Base-by-base conservation (phyloP, 2,113 vertebrate genomes). In the Taurulus bubalis region DNA sequence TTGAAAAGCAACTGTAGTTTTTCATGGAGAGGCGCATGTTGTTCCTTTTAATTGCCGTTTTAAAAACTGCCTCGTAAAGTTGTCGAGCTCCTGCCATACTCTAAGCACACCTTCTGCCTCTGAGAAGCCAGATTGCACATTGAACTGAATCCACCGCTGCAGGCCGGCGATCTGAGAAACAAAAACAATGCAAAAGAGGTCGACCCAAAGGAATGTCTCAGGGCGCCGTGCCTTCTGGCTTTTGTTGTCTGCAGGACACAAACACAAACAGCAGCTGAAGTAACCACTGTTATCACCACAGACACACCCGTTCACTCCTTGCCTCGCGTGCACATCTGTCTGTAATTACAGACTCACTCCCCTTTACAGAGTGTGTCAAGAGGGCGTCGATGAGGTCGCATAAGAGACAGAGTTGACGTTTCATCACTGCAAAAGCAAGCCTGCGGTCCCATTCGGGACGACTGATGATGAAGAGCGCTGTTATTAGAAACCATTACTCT, bases 181-280 rank as follows among this genome's bases (percentile, higher is more conserved):
- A 20, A 40, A 40, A 24, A 42, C n/a, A 71, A 55, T 14, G 49
- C 66, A 68, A 82, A 69, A 55, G 42, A 79, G 66, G 80, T 71
- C 53, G 28, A 56, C 20, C 85, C 87, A 12, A 47, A 89, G 89
- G 90, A 92, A 91, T 91, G 84, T 65, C 32, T 66, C 16, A 0
- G 55, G 63, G 63, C 47, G 7, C 51, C 22, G 2, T 32, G 69
- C 49, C 26, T 71, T 1, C 4, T 6, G 49, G 65, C 70, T 77
- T 72, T 82, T 78, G 78, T 79, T 58, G 68, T 51, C 62, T 79
- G 64, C n/a, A 58, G 64, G 60, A 51, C 4, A 24, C 74, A 49
- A 62, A 36, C 15, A 66, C 75, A 73, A 77, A 75, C 69, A 0
- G 59, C 20, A 20, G 36, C 1, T 11, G 26, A 66, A 38, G 62